Evolutionary conservation across 1,140 invertebrate genomes (phyloP).

Genomic region (Cotesia glomerata): DNA sequence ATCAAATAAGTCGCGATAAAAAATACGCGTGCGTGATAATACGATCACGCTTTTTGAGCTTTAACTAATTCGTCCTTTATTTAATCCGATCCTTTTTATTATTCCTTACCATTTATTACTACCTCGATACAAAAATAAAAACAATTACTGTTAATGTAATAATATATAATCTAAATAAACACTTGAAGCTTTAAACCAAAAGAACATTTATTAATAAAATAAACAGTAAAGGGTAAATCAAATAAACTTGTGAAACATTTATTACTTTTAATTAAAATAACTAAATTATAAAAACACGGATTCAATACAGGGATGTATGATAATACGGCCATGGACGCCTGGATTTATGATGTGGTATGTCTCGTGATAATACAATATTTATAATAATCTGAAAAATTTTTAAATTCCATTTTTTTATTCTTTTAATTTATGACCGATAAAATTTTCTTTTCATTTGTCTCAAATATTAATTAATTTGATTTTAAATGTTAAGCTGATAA

Average conservation of each 20-base stretch:
- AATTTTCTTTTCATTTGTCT: too few species aligned
- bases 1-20: conserved; percentile 25
- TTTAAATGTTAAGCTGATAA: not conserved
- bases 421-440: not conserved
- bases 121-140: too few species aligned
- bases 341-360: conserved; percentile 61
- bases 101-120: too few species aligned
- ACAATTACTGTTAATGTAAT: not conserved
- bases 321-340: conserved; percentile 56
- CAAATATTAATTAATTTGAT: not conserved
- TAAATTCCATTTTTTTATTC: not conserved
- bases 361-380: not conserved
- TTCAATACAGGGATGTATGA: conserved; percentile 40
- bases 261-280: conserved; percentile 5
- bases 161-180: not conserved
- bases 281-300: not conserved
- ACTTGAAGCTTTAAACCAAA: not conserved
- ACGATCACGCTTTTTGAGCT: conserved; percentile 6
- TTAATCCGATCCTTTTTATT: too few species aligned
- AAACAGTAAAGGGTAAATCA: not conserved
- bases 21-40: conserved; percentile 27
- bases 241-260: conserved; percentile 2
- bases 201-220: not conserved
- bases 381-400: not conserved
- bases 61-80: not conserved